These are phyloP conservation scores for Istiophorus platypterus DNA, from an alignment of 2,113 vertebrate genomes.

Conservation along the genomic window DNA sequence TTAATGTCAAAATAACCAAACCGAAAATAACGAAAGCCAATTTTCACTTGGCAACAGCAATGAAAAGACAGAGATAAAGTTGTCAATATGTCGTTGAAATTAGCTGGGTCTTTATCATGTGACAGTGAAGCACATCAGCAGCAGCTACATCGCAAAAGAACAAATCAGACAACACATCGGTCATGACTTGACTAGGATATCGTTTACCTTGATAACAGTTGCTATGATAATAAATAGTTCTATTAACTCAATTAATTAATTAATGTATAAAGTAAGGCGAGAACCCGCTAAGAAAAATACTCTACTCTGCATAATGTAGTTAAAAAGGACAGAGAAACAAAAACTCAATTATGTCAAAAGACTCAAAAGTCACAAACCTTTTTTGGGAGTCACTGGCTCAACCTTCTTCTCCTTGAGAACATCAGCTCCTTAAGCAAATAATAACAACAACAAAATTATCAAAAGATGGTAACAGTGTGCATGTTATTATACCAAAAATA, in stretches of 20 bases:
- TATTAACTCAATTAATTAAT: too few species aligned
- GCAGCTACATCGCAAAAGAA: background rate
- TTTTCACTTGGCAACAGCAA: background rate
- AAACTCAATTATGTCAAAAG: background rate
- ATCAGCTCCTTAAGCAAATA: constrained; percentile 30
- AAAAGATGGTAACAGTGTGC: background rate
- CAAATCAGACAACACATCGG: background rate
- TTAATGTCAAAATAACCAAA: background rate
- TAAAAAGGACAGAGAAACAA: background rate
- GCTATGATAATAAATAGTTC: constrained; percentile 15
- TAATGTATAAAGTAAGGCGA: background rate
- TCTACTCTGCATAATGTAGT: rapidly evolving
- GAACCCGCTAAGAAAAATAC: background rate
- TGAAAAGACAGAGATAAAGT: background rate
- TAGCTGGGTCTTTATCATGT: background rate
- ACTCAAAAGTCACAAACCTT: constrained; percentile 41
- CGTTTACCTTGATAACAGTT: constrained; percentile 38
- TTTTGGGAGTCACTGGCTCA: constrained; percentile 44
- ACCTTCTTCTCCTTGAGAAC: constrained; percentile 59
- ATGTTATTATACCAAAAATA: background rate
- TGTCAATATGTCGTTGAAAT: too few species aligned
- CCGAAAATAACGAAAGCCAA: background rate
- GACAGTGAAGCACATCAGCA: background rate
- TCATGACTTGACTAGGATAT: background rate
- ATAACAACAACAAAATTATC: background rate